These are phyloP conservation scores for Agrochola lychnidis DNA, from an alignment of 2,888 invertebrate genomes.

Conservation along the genomic window DNA sequence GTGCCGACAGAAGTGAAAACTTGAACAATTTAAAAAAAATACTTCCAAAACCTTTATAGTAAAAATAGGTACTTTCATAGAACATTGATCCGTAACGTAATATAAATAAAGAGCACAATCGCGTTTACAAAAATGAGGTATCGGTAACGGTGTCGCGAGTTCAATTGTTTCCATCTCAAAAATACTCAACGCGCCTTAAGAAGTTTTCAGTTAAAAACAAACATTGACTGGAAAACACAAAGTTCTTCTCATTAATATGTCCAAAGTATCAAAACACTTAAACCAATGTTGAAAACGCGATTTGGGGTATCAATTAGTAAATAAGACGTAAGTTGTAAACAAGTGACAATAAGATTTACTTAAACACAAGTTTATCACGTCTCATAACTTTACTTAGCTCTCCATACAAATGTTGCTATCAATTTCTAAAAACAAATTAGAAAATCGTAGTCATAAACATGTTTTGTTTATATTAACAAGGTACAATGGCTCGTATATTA, in stretches of 20 bases:
- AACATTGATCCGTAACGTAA: no score
- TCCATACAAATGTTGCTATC: slow-evolving; percentile 55
- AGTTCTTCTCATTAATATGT: slow-evolving; percentile 1
- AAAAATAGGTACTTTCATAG: no score
- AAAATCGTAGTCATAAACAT: slow-evolving; percentile 50
- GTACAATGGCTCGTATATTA: slow-evolving; percentile 56
- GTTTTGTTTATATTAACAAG: slow-evolving; percentile 43
- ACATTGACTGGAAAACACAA: neutral
- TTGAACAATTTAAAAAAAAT: no score
- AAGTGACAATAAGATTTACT: slow-evolving; percentile 50
- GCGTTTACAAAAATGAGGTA: no score
- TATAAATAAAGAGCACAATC: no score
- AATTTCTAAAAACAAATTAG: slow-evolving; percentile 56
- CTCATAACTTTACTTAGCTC: slow-evolving; percentile 39
- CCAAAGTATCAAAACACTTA: slow-evolving; percentile 21
- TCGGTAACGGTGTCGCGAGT: no score
- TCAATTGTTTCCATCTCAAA: no score
- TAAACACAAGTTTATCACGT: slow-evolving; percentile 35
- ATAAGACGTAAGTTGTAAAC: slow-evolving; percentile 36
- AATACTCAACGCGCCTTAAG: no score
- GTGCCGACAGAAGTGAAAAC: no score
- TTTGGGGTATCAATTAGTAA: slow-evolving; percentile 28
- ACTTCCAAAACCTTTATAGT: no score
- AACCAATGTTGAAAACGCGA: slow-evolving; percentile 17
- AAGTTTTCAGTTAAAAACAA: no score